Percentiles rank a stretch among this genome's conserved stretches.
These are phyloP conservation scores for Nasonia giraulti DNA, from an alignment of 1,140 invertebrate species.

Conservation along the genomic window DNA sequence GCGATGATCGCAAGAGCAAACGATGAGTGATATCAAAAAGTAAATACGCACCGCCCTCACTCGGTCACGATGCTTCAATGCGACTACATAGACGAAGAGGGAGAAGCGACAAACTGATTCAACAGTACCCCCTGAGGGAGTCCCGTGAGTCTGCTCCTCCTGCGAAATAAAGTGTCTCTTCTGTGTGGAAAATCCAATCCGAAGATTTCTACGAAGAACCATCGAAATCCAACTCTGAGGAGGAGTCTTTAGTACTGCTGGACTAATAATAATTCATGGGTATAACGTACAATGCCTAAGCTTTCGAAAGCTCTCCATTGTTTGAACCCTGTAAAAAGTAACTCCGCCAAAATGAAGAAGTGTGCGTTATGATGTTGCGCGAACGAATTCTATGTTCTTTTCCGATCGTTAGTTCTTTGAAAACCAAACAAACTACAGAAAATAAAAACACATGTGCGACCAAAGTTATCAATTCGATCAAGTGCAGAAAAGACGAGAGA, in stretches of 20 bases:
- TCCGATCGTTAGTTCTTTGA: conserved; percentile 12
- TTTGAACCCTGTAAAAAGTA: conserved; percentile 43
- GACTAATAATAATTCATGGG: conserved; percentile 20
- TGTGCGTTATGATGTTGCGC: neutral
- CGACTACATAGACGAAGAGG: neutral
- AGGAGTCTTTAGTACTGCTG: conserved; percentile 48
- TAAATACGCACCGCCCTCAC: neutral
- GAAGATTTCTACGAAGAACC: neutral
- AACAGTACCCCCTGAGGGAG: conserved; percentile 15
- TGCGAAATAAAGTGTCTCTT: conserved; percentile 29
- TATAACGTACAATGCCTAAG: conserved; percentile 40
- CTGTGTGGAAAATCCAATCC: conserved; percentile 16
- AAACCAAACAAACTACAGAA: neutral
- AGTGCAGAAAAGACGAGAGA: conserved; percentile 32
- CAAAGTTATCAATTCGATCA: neutral
- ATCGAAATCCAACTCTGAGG: neutral
- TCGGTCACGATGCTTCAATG: neutral
- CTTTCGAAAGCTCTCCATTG: conserved; percentile 36
- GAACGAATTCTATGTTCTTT: conserved; percentile 7
- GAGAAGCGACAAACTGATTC: neutral
- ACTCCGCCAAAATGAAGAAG: conserved; percentile 42
- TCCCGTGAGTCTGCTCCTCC: conserved; percentile 31
- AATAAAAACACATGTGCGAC: neutral
- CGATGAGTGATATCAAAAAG: neutral
- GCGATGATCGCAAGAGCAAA: neutral